These are phyloP conservation scores for Embidobia sp. DNA, from an alignment of 2,888 invertebrate genomes.

Conservation along the genomic window DNA sequence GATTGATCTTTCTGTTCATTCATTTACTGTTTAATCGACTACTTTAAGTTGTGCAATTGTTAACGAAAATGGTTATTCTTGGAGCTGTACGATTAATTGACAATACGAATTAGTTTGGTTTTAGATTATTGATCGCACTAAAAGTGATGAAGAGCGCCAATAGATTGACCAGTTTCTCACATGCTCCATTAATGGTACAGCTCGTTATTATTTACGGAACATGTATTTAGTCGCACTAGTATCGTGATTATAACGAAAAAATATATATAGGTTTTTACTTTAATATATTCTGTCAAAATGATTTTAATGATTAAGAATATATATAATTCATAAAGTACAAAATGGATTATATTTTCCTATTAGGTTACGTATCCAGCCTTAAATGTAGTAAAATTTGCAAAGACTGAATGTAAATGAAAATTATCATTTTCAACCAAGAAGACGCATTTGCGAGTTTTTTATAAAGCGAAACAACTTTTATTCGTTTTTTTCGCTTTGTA, in stretches of 20 bases:
- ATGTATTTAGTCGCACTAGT: slow-evolving; percentile 36
- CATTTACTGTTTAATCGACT: background rate
- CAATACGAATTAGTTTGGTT: background rate
- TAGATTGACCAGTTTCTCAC: slow-evolving; percentile 6
- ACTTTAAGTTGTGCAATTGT: slow-evolving; percentile 22
- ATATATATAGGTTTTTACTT: slow-evolving; percentile 38
- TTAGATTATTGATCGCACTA: background rate
- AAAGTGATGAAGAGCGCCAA: background rate
- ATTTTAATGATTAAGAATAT: slow-evolving; percentile 25
- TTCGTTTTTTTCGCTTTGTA: too few species aligned
- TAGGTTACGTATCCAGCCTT: slow-evolving; percentile 39
- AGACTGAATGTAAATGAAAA: slow-evolving; percentile 22
- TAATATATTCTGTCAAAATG: slow-evolving; percentile 43
- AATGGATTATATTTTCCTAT: slow-evolving; percentile 45
- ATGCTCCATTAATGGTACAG: slow-evolving; percentile 34
- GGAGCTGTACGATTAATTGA: slow-evolving; percentile 25
- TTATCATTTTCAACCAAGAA: too few species aligned
- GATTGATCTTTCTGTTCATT: background rate
- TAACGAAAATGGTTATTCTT: slow-evolving; percentile 26
- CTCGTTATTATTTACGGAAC: slow-evolving; percentile 30
- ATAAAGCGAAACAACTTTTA: too few species aligned
- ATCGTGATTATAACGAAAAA: slow-evolving; percentile 18
- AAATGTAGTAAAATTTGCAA: slow-evolving; percentile 20
- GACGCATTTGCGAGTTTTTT: too few species aligned
- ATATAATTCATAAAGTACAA: slow-evolving; percentile 33